Base-by-base conservation (phyloP, 2,113 vertebrate species). In the Onychorhynchus coronatus region DNA sequence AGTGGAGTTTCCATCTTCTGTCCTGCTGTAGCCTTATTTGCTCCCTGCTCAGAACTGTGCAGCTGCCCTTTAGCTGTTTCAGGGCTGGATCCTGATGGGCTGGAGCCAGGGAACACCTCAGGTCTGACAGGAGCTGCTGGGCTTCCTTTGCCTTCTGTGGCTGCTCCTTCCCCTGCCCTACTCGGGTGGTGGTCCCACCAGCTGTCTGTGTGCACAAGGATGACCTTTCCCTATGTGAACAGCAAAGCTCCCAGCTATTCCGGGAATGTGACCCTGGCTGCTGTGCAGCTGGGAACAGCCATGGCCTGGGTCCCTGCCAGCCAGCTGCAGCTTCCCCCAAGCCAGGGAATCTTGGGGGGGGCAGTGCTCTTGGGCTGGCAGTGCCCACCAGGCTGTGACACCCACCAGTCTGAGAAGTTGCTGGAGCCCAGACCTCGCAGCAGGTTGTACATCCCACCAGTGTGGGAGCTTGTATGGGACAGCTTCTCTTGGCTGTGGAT, bases 231-330 rank as follows among this genome's bases (percentile, higher is more conserved):
- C 72, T 89, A 33, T 2, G 16, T 67, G 80, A 87, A 91, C 87
- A 97, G 94, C 95, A 93, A 91, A 89, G 84, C 87, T 76, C 77
- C n/a, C 81, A 96, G 87, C 87, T 85, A 95, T 96, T n/a, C 78
- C 71, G 81, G 84, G 96, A 96, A 95, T 95, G 94, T 95, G 85
- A 94, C 94, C 87, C 93, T 95, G 93, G 88, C 89, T 61, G 75
- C 79, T 11, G 17, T 49, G 85, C 82, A 80, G 82, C 94, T 94
- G 93, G 76, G 76, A 88, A 44, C 2, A 14, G 86, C 79, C 65
- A 1, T 11, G 27, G 79, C 68, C 61, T 71, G 86, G 27, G 67
- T 70, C 72, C 28, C 25, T 73, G 92, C 95, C 92, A 95, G 75
- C 91, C 94, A 96, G 93, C 95, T 95, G 95, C 89, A 93, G 72